A percentile compares a stretch with the other conserved stretches of the same genome.
Evolutionary conservation across 2,797 vertebrate species (phyloP).

Genomic region (Mormyrops boulengeri): DNA sequence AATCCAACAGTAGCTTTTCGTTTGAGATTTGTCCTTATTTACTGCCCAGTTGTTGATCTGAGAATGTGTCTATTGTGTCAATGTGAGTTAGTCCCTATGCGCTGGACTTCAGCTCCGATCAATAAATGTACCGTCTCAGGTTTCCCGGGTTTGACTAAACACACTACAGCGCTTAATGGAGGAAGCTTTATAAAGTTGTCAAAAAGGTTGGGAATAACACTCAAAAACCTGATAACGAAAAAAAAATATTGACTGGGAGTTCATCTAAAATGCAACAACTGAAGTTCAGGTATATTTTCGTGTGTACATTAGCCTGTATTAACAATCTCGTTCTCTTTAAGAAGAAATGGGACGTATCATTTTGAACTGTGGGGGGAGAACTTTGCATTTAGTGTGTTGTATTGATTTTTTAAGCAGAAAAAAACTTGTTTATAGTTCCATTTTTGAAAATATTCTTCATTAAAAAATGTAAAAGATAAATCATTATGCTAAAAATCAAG

Average conservation of each 20-base stretch:
- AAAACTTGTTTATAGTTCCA: background rate
- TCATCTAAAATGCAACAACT: background rate
- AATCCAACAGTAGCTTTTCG: background rate
- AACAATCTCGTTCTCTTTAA: slow-evolving; percentile 16
- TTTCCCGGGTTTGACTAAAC: background rate
- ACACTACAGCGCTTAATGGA: background rate
- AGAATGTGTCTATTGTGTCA: background rate
- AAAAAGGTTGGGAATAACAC: background rate
- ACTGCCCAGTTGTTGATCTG: background rate
- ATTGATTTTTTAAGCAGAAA: background rate
- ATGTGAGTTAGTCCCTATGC: background rate
- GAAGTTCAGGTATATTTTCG: background rate
- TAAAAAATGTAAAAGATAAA: background rate
- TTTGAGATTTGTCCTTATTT: background rate
- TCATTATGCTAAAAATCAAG: background rate
- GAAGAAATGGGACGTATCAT: slow-evolving; percentile 1
- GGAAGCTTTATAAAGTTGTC: background rate
- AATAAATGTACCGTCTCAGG: background rate
- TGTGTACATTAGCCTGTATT: background rate
- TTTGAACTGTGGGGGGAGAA: background rate
- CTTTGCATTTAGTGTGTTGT: background rate
- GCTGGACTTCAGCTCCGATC: background rate
- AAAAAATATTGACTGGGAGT: background rate
- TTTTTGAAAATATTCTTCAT: background rate
- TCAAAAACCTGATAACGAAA: background rate